A percentile compares a stretch with the other conserved stretches of the same genome.
Evolutionary conservation across 2,888 invertebrate species (phyloP).

Genomic region (Cybosia mesomella): DNA sequence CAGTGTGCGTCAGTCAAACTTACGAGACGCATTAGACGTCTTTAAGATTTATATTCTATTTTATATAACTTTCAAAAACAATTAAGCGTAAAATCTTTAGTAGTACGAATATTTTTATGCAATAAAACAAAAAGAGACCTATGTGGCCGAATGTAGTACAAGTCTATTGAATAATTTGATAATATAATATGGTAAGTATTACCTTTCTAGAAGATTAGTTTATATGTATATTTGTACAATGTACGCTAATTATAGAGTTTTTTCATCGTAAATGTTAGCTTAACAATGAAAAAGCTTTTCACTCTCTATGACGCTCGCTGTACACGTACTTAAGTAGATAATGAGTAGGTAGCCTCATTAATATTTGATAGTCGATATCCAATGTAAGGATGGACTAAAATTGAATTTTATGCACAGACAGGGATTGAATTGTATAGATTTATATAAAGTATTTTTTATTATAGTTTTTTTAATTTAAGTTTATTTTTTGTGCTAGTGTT

Average conservation of each 20-base stretch:
- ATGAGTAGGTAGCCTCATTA: constrained; percentile 55
- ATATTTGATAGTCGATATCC: constrained; percentile 52
- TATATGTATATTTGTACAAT: not conserved
- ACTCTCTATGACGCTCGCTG: constrained; percentile 15
- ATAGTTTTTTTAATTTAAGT: constrained; percentile 53
- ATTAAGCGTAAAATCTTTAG: not conserved
- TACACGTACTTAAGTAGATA: constrained; percentile 36
- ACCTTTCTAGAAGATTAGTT: constrained; percentile 2
- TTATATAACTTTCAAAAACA: not conserved
- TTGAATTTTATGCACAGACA: constrained; percentile 73
- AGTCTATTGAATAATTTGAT: constrained; percentile 1
- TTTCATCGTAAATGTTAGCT: not conserved
- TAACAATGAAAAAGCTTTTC: not conserved
- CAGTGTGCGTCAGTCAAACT: constrained; percentile 13
- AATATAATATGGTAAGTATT: not conserved
- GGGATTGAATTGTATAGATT: constrained; percentile 75
- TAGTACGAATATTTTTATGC: not conserved
- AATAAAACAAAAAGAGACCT: not conserved
- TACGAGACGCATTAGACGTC: not conserved
- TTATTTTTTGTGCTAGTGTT: constrained; percentile 23
- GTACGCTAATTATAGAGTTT: not conserved
- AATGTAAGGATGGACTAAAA: constrained; percentile 46
- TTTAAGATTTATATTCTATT: not conserved
- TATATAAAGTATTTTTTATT: constrained; percentile 68
- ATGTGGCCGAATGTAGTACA: not conserved